Percentiles rank a stretch among this genome's conserved stretches.
phyloP scores from a whole-genome alignment of 2,797 vertebrate genomes.

The Florisuga fusca region DNA sequence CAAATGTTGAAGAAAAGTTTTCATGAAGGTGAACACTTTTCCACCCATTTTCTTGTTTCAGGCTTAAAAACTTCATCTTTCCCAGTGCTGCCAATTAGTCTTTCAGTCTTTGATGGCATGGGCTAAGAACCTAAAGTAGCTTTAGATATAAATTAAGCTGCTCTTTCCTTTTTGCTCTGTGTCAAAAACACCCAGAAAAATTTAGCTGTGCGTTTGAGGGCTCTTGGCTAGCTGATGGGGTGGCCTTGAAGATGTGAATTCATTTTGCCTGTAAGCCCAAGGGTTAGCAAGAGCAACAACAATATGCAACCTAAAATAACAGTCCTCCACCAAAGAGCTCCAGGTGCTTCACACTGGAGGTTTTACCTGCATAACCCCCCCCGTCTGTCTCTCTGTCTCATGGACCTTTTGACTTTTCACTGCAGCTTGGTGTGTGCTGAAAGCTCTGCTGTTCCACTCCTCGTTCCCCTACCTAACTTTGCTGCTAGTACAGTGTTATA shows the following conservation, averaged over 20 bases:
- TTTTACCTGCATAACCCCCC: not conserved
- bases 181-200: not conserved
- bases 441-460: not conserved
- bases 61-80: not conserved
- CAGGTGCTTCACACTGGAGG: not conserved
- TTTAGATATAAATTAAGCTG: not conserved
- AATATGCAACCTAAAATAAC: not conserved
- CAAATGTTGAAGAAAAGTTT: not conserved
- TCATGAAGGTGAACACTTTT: not conserved
- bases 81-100: not conserved
- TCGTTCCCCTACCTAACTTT: not conserved
- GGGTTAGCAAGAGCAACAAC: not conserved
- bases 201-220: not conserved
- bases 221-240: not conserved
- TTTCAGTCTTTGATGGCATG: not conserved
- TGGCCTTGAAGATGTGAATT: not conserved
- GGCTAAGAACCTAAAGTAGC: not conserved
- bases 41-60: not conserved
- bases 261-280: not conserved
- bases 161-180: not conserved
- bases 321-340: not conserved
- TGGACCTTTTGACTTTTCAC: not conserved
- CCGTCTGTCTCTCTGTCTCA: not conserved
- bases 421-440: rapidly evolving
- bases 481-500: conserved; percentile 8